Conservation (phyloP, 2,888 invertebrate species). For the Calliopum simillimum region DNA sequence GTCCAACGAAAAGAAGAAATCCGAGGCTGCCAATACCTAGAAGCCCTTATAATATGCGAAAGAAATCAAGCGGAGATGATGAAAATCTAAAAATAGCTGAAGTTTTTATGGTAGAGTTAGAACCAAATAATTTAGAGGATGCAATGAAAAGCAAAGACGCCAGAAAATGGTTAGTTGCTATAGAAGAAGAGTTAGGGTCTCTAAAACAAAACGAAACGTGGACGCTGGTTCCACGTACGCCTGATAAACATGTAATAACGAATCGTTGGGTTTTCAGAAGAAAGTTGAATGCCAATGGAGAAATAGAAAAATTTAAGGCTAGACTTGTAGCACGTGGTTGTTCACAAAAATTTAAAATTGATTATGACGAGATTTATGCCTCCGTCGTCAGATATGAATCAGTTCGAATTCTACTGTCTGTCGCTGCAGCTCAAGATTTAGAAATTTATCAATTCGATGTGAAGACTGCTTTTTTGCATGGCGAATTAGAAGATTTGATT, state of each 20-base stretch:
- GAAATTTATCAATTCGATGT: constrained; percentile 45
- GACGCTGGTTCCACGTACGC: constrained; percentile 26
- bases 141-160: constrained; percentile 16
- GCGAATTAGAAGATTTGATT: constrained; percentile 9
- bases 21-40: constrained; percentile 19
- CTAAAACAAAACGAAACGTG: constrained; percentile 25
- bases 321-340: constrained; percentile 40
- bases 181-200: constrained; percentile 34
- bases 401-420: constrained; percentile 39
- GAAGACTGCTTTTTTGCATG: constrained; percentile 46
- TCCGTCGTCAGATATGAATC: constrained; percentile 44
- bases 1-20: constrained; percentile 16
- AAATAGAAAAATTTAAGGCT: constrained; percentile 37
- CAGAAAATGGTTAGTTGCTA: constrained; percentile 29
- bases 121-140: constrained; percentile 30
- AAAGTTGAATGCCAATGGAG: constrained; percentile 36
- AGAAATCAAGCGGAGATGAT: background rate
- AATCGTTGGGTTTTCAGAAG: constrained; percentile 35
- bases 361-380: constrained; percentile 46
- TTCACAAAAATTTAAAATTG: constrained; percentile 43
- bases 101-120: constrained; percentile 6
- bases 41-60: constrained; percentile 34
- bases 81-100: background rate
- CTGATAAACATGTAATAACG: constrained; percentile 15
- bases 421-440: constrained; percentile 39